Conservation (phyloP, 2,888 invertebrate species). For the Andrena trimmerana region DNA sequence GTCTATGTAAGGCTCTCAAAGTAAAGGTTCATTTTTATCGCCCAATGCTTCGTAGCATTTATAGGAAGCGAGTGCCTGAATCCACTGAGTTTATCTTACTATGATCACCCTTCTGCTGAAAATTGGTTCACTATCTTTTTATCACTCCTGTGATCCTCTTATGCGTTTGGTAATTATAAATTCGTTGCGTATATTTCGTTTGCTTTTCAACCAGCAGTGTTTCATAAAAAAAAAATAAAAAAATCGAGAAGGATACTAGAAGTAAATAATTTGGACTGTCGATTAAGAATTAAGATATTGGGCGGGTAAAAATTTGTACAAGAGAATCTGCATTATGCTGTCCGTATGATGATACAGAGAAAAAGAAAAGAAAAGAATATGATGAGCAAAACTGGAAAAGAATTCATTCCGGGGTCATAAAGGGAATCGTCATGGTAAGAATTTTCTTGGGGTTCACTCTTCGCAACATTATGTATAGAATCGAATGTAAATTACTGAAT, state of each 20-base stretch:
- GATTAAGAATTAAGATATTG: constrained; percentile 11
- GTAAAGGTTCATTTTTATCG: constrained; percentile 62
- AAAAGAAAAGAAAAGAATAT: constrained; percentile 2
- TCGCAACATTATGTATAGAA: constrained; percentile 66
- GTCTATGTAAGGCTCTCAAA: constrained; percentile 66
- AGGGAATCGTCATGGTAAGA: constrained; percentile 69
- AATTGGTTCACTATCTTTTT: constrained; percentile 23
- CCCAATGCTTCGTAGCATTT: constrained; percentile 65
- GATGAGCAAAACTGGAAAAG: constrained; percentile 23
- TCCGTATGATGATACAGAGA: constrained; percentile 37
- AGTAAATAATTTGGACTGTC: constrained; percentile 33
- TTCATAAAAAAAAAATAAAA: neutral
- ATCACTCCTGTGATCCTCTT: constrained; percentile 20
- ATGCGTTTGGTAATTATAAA: constrained; percentile 24
- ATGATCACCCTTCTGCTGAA: constrained; percentile 55
- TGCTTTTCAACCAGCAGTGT: constrained; percentile 18
- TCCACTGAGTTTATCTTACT: constrained; percentile 62
- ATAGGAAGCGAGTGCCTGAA: constrained; percentile 52
- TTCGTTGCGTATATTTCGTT: constrained; percentile 33
- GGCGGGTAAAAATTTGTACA: constrained; percentile 31
- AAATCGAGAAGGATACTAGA: neutral
- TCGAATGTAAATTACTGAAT: constrained; percentile 73
- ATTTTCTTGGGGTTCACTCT: constrained; percentile 58
- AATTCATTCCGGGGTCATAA: constrained; percentile 49
- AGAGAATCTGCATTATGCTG: constrained; percentile 41